Percentiles rank a stretch among this genome's conserved stretches.
These are phyloP conservation scores for Drosophila ogumai DNA, from an alignment of 1,140 invertebrate genomes.

Conservation along the genomic window DNA sequence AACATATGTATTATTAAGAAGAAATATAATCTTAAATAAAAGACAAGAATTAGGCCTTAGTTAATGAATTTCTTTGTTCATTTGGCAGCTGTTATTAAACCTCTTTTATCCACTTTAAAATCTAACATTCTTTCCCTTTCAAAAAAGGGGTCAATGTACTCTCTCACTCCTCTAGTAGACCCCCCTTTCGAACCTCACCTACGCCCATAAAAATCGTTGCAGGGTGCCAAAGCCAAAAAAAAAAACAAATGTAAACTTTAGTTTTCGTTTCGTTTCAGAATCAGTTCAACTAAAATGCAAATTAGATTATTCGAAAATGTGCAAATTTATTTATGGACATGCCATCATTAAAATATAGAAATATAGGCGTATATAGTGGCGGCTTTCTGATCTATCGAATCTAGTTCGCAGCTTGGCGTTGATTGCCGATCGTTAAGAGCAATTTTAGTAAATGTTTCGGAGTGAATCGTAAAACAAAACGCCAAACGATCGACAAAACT, in stretches of 20 bases:
- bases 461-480: constrained; percentile 46
- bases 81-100: neutral
- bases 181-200: constrained; percentile 28
- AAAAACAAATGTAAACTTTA: constrained; percentile 46
- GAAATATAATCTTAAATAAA: neutral
- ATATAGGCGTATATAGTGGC: neutral
- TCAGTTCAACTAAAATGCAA: constrained; percentile 49
- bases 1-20: too few relatives aligned
- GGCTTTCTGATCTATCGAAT: constrained; percentile 41
- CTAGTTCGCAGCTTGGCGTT: constrained; percentile 39
- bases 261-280: too few relatives aligned
- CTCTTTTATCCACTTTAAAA: too few relatives aligned
- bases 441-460: constrained; percentile 37
- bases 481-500: constrained; percentile 43
- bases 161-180: neutral
- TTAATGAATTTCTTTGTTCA: constrained; percentile 3
- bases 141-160: constrained; percentile 34
- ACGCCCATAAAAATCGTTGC: constrained; percentile 65
- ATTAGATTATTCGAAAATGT: constrained; percentile 45
- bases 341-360: constrained; percentile 56
- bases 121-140: neutral
- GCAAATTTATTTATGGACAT: constrained; percentile 62
- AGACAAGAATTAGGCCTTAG: neutral
- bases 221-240: constrained; percentile 49
- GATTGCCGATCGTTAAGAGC: constrained; percentile 54